Percentiles rank a stretch among this genome's conserved stretches.
phyloP scores from a whole-genome alignment of 2,797 vertebrate species.

The Hydrocynus forskahlii region DNA sequence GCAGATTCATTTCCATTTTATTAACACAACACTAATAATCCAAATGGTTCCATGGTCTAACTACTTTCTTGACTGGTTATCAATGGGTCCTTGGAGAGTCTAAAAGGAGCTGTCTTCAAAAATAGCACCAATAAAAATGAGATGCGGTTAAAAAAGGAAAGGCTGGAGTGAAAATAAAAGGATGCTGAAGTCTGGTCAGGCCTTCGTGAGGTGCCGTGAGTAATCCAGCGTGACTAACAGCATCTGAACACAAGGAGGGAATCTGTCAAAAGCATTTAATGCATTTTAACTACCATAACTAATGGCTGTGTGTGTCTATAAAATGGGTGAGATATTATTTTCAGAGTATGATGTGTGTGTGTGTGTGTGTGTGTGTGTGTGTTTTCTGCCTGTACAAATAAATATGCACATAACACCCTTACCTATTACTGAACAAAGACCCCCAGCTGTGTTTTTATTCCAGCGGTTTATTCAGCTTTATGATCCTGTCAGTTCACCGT shows the following conservation, averaged over 20 bases:
- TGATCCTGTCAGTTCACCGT: neutral
- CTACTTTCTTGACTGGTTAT: no score
- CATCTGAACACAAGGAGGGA: neutral
- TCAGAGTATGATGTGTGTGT: no score
- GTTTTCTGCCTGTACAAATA: neutral
- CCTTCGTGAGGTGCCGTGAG: neutral
- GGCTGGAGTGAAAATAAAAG: no score
- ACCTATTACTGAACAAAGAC: no score
- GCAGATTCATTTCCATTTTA: no score
- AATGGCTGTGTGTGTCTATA: neutral
- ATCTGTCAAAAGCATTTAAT: neutral
- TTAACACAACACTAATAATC: no score
- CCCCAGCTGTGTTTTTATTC: neutral
- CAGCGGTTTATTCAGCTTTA: slow-evolving; percentile 18
- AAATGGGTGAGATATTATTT: neutral
- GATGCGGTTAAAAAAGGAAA: neutral
- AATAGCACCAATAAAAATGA: neutral
- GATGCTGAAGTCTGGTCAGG: neutral
- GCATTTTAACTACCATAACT: neutral
- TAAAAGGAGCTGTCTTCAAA: no score
- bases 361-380: no score
- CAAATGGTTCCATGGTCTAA: no score
- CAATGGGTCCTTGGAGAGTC: neutral
- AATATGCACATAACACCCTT: neutral
- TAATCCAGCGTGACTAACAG: neutral